These are phyloP conservation scores for Montifringilla adamsi DNA, from an alignment of 2,113 vertebrate genomes.

Conservation along the genomic window DNA sequence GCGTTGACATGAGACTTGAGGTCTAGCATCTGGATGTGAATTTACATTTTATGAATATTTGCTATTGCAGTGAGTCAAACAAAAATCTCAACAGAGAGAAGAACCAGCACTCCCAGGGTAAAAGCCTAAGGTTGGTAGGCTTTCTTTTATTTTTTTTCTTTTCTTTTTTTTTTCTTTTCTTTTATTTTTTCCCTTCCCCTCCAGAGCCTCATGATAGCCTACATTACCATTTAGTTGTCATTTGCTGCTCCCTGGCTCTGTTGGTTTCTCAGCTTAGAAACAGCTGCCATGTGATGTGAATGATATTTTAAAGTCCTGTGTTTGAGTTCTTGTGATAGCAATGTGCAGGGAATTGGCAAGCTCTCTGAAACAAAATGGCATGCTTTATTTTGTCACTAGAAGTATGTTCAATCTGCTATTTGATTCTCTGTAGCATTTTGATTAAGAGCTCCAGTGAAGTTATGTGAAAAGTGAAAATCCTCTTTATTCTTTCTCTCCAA, in stretches of 20 bases:
- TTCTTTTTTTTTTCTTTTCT: not conserved
- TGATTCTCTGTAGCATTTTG: constrained; percentile 50
- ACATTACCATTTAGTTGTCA: not conserved
- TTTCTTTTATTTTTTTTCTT: not conserved
- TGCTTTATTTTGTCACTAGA: constrained; percentile 58
- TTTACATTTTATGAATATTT: constrained; percentile 8
- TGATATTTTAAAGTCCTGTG: constrained; percentile 48
- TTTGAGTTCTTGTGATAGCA: constrained; percentile 49
- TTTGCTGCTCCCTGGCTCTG: not conserved
- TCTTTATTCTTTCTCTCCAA: constrained; percentile 53
- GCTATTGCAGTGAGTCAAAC: not conserved
- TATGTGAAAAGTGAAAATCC: constrained; percentile 60
- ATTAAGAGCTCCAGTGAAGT: constrained; percentile 62
- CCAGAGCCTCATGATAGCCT: not conserved
- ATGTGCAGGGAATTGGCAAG: constrained; percentile 56
- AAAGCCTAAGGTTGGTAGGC: not conserved
- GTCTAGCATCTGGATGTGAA: not conserved
- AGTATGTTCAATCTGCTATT: constrained; percentile 54
- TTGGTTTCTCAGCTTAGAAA: constrained; percentile 28
- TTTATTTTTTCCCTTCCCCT: accelerated
- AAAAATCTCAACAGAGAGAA: not conserved
- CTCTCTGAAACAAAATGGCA: constrained; percentile 40
- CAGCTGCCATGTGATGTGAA: constrained; percentile 47
- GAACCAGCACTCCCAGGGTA: not conserved
- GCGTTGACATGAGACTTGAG: not conserved